Conservation (phyloP, 2,113 vertebrate genomes). For the Lophura nycthemera region DNA sequence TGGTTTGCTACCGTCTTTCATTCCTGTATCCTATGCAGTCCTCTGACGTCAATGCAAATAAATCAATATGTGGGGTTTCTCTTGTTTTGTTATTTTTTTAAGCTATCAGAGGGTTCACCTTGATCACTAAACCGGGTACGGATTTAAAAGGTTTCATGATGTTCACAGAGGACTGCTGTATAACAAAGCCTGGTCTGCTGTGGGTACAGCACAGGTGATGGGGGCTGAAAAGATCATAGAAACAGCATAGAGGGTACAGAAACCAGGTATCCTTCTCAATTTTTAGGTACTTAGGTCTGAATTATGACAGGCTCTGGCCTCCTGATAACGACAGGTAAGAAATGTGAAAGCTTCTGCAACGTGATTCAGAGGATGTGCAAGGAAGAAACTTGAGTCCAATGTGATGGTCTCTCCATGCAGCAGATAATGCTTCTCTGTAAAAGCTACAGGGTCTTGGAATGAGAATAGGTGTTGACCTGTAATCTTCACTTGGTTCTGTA, state of each 20-base stretch:
- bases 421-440: neutral
- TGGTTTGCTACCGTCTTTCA: neutral
- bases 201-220: accelerated
- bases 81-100: neutral
- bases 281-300: neutral
- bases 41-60: neutral
- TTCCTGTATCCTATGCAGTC: neutral
- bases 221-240: neutral
- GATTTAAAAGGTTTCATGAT: neutral
- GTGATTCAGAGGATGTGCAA: accelerated
- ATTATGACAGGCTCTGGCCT: neutral
- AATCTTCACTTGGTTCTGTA: neutral
- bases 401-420: neutral
- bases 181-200: neutral
- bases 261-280: neutral
- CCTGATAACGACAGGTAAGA: neutral
- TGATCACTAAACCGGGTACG: neutral
- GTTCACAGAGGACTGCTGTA: accelerated
- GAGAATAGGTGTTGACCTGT: accelerated
- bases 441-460: neutral
- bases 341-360: neutral
- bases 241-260: neutral
- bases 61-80: neutral
- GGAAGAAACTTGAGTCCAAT: neutral
- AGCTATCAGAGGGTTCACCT: neutral